Conservation (phyloP, 2,888 invertebrate genomes). For the Atethmia centrago region DNA sequence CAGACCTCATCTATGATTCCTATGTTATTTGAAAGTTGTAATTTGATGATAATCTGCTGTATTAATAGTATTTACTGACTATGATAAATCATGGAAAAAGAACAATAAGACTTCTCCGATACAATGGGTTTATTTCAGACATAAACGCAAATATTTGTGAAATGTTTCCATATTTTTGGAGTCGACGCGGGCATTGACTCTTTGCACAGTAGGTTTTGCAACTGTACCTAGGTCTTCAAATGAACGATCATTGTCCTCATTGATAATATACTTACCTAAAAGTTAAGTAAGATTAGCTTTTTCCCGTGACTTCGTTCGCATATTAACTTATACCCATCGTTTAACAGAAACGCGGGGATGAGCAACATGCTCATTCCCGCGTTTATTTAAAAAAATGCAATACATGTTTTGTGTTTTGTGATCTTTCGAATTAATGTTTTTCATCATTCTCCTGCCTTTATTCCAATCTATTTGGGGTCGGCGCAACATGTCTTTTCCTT, state of each 20-base stretch:
- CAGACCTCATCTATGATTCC: background rate
- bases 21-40: background rate
- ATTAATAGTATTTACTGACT: background rate
- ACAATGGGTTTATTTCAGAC: background rate
- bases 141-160: background rate
- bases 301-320: background rate
- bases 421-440: too few species aligned
- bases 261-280: background rate
- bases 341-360: too few species aligned
- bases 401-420: too few species aligned
- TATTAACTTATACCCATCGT: too few species aligned
- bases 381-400: too few species aligned
- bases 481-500: too few species aligned
- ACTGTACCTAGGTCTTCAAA: background rate
- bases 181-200: background rate
- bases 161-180: too few species aligned
- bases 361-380: too few species aligned
- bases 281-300: background rate
- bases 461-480: too few species aligned
- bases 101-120: background rate
- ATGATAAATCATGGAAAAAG: background rate
- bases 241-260: background rate
- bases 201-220: constrained; percentile 2
- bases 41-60: background rate
- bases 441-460: too few species aligned